Evolutionary conservation across 2,888 invertebrate species (phyloP), one percentile per base, ranked within the genome.

Genomic region (Troides helena): DNA sequence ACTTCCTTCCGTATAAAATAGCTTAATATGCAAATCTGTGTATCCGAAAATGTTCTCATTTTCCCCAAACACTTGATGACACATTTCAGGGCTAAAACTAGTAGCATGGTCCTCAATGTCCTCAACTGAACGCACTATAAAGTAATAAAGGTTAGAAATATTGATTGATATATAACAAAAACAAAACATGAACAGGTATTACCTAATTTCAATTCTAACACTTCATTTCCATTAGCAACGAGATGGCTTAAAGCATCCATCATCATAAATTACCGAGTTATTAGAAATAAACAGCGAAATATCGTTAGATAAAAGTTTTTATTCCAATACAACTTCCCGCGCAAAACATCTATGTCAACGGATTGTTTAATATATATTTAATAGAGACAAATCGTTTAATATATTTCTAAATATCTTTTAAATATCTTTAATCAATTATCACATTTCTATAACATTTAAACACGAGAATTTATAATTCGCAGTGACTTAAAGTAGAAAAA

Each of bases 41-140:
- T 98, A 99, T 4, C 99, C 99, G 92, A 98, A 98, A 84, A 99
- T 98, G 72, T 95, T 96, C 90, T 99, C 99, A 79, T 95, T 95
- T 76, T 97, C 96, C 7, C 98, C 98, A 86, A 98, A 98, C 70
- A 98, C 95, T 89, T 99, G 98, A 92, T 99, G 98, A 66, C 97
- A 96, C 96, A 98, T 98, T 69, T 95, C 95, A 0, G 98, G 98
- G 56, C 94, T 92, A 81, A 98, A 98, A 53, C 92, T 89, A 12
- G 89, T 85, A 1, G 92, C 88, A 50, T 95, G 94, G 85, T 96
- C 93, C 72, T 95, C 94, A 53, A 97, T 84, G 84, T 97, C 97
- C 56, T 94, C 86, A 30, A 90, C 85, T 71, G 89, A 87, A 66
- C 96, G 94, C 65, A 97, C 95, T 94, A 80, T 63, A 86, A 83